These are phyloP conservation scores for Squalus acanthias DNA, from an alignment of 2,797 vertebrate species.

Conservation along the genomic window DNA sequence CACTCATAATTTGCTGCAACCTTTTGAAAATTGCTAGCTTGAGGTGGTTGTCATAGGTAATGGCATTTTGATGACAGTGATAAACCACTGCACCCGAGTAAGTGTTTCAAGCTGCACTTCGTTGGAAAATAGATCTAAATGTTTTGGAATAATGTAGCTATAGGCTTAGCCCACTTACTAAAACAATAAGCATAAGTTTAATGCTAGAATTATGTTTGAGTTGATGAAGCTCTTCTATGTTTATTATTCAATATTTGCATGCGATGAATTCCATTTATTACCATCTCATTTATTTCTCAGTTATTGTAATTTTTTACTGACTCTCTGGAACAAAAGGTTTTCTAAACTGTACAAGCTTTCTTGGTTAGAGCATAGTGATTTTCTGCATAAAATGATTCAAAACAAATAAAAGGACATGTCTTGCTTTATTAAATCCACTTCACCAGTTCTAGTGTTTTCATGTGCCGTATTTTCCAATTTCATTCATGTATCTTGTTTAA, in stretches of 20 bases:
- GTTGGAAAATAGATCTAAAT: neutral
- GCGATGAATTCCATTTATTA: neutral
- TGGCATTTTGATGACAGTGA: neutral
- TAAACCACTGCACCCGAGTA: neutral
- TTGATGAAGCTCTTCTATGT: neutral
- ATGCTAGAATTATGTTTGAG: neutral
- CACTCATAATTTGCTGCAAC: neutral
- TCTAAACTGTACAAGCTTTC: neutral
- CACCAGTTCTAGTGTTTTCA: neutral
- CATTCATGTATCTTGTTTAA: neutral
- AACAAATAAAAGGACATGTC: neutral
- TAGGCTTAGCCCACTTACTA: no score
- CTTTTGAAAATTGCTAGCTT: constrained; percentile 27
- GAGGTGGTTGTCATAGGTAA: neutral
- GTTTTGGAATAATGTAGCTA: neutral
- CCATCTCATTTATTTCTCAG: neutral
- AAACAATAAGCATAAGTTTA: neutral
- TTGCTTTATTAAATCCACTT: neutral
- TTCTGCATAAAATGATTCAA: neutral
- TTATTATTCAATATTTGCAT: neutral
- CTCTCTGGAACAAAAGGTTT: neutral
- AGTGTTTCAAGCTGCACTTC: neutral
- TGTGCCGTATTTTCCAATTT: neutral
- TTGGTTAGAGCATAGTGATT: neutral
- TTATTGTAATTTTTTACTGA: neutral